Conservation (phyloP, 2,797 vertebrate genomes). For the Triplophysa yarkandensis region DNA sequence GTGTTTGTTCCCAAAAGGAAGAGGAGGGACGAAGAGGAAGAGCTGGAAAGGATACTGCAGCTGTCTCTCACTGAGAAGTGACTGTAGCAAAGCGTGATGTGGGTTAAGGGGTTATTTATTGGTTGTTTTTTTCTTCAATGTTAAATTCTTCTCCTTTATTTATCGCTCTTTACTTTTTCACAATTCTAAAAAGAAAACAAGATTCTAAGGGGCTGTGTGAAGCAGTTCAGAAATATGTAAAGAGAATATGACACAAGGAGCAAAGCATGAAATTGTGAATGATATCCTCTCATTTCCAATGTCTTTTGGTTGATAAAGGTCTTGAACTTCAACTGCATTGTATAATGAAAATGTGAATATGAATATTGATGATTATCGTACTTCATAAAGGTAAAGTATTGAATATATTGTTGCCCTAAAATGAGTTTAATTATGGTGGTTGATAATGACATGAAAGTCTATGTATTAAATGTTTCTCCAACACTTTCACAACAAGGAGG, state of each 20-base stretch:
- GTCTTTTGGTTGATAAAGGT: conserved; percentile 61
- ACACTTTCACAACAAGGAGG: conserved; percentile 39
- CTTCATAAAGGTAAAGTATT: conserved; percentile 57
- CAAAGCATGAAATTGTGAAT: conserved; percentile 58
- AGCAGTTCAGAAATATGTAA: conserved; percentile 4
- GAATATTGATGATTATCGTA: conserved; percentile 58
- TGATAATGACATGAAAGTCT: conserved; percentile 71
- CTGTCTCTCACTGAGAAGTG: conserved; percentile 94
- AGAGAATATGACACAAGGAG: conserved; percentile 53
- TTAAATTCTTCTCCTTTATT: conserved; percentile 77
- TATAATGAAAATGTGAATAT: conserved; percentile 66
- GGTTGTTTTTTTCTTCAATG: conserved; percentile 64
- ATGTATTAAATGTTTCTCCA: conserved; percentile 64
- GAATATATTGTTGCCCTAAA: conserved; percentile 62
- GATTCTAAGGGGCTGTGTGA: conserved; percentile 36
- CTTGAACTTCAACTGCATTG: conserved; percentile 56
- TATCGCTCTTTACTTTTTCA: conserved; percentile 63
- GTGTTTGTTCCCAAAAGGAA: conserved; percentile 64
- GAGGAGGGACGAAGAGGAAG: conserved; percentile 87
- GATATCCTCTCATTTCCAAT: conserved; percentile 68
- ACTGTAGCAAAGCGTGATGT: conserved; percentile 55
- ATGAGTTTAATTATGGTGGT: conserved; percentile 69
- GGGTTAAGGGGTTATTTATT: conserved; percentile 61
- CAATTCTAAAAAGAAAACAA: conserved; percentile 60
- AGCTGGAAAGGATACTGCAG: conserved; percentile 88